Base-by-base conservation (phyloP, 2,888 invertebrate species). In the Catocala sponsa region DNA sequence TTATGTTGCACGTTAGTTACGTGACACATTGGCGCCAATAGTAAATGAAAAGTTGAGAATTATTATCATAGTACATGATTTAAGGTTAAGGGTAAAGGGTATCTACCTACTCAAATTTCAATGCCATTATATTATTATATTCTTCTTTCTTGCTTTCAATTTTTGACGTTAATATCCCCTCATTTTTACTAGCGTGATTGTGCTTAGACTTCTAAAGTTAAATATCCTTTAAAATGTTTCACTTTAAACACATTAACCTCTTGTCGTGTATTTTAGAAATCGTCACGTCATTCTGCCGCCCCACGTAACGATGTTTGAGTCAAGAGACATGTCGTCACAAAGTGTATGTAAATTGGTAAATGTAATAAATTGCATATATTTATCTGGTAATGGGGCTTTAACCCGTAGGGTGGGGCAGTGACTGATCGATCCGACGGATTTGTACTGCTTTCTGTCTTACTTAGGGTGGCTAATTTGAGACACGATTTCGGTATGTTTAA, bases 311-410 rank as follows among this genome's bases (percentile, higher is more conserved):
- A 84, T 85, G 83, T 87, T 91, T 89, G 89, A 88, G 89, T 87
- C 78, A 74, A 82, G 82, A 85, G 83, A 89, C 89, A 88, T 88
- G 89, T 88, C 86, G 84, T 84, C 82, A 78, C 83, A 85, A 86
- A 91, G 88, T 91, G 82, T 93, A 94, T 94, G 94, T 92, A 93
- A 93, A 94, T 94, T 91, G 91, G 89, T 92, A 88, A 92, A 93
- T 91, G 90, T 93, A 90, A 94, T 93, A 93, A 93, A 92, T 93
- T 92, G 92, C 91, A 91, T 90, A 89, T 91, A 91, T 92, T 93
- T 92, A 91, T 89, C 88, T 87, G 78, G 88, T 91, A 90, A 91
- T 91, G 89, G 91, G 83, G 83, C 83, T 81, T 88, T 91, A 89
- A 90, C 84, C 84, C 78, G 78, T 70, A 80, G 91, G 90, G 89